A percentile compares a stretch with the other conserved stretches of the same genome.
These are phyloP conservation scores for Epinotia nisella DNA, from an alignment of 2,888 invertebrate species.

Conservation along the genomic window DNA sequence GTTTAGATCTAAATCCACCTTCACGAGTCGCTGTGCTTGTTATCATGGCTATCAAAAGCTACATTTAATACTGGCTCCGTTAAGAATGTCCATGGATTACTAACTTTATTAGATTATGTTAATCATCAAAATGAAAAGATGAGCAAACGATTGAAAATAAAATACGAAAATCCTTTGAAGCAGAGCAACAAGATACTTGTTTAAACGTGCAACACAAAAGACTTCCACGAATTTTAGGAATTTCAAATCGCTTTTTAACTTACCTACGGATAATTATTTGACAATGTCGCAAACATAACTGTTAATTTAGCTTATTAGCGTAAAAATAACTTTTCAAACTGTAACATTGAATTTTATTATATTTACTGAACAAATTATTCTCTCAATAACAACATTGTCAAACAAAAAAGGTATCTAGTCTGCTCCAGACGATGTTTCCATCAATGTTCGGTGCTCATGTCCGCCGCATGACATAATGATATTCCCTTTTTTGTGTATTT, in stretches of 20 bases:
- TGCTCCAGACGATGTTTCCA: no score
- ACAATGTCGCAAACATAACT: neutral
- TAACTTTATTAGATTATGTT: slow-evolving; percentile 22
- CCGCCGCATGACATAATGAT: no score
- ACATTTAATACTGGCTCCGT: no score
- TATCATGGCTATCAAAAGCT: no score
- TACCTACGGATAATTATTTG: neutral
- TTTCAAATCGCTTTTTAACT: neutral
- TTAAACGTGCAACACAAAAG: neutral
- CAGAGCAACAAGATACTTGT: neutral
- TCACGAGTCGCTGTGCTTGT: no score
- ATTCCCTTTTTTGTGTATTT: neutral
- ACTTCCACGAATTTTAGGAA: slow-evolving; percentile 1
- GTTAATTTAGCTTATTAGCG: neutral
- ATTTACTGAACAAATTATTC: neutral
- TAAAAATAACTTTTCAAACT: no score
- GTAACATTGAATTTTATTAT: neutral
- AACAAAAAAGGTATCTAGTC: no score
- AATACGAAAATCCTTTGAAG: slow-evolving; percentile 41
- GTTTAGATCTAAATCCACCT: no score
- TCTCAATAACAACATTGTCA: neutral
- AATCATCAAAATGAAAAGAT: slow-evolving; percentile 51
- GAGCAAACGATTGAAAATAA: slow-evolving; percentile 54
- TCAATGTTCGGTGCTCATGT: no score
- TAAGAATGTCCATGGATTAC: neutral